These are phyloP conservation scores for Porites cylindrica DNA, from an alignment of 92 coral and sea anemone genomes.

Conservation along the genomic window DNA sequence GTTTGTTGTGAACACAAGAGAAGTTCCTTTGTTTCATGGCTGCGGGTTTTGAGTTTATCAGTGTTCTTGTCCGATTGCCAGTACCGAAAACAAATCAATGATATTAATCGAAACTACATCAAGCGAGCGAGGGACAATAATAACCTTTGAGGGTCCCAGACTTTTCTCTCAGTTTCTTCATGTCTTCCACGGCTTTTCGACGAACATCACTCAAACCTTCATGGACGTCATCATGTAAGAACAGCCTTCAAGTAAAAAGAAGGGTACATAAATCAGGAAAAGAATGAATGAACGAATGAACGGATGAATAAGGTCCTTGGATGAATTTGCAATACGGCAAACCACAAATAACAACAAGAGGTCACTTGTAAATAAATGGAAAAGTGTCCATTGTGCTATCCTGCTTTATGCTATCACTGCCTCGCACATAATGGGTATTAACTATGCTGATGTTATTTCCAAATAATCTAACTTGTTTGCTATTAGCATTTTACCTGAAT, in stretches of 20 bases:
- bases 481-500: constrained; percentile 70
- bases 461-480: background rate
- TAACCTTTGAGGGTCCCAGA: constrained; percentile 96
- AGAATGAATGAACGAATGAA: background rate
- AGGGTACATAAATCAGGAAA: no score
- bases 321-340: background rate
- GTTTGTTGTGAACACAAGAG: no score
- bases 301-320: background rate
- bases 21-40: no score
- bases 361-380: no score
- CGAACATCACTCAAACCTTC: constrained; percentile 93
- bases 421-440: background rate
- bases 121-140: background rate
- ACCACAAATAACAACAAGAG: background rate
- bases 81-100: background rate
- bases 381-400: no score
- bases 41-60: no score
- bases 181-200: constrained; percentile 94
- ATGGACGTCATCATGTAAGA: constrained; percentile 91
- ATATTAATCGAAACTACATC: background rate
- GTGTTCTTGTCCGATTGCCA: no score
- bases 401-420: no score
- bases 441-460: no score
- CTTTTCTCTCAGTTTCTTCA: constrained; percentile 90
- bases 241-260: constrained; percentile 61